Percentiles rank a stretch among this genome's conserved stretches.
Conservation (phyloP, 2,113 vertebrate genomes). For the Hippocampus comes region DNA sequence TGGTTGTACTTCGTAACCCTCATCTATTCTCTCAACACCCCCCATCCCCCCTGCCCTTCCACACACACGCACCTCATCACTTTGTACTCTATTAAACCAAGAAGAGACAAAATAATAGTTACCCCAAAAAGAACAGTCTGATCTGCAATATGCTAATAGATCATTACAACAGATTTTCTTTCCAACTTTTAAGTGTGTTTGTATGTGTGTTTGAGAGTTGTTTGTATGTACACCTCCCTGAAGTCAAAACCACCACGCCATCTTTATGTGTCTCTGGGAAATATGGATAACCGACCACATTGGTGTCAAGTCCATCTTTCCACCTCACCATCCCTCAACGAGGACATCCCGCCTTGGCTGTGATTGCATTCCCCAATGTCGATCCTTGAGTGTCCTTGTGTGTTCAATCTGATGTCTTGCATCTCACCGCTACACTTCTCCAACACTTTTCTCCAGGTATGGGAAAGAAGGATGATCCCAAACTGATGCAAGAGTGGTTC, state of each 20-base stretch:
- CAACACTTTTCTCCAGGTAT: slow-evolving; percentile 78
- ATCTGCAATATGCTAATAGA: slow-evolving; percentile 55
- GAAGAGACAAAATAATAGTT: slow-evolving; percentile 23
- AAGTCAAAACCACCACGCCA: slow-evolving; percentile 55
- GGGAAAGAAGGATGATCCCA: slow-evolving; percentile 98
- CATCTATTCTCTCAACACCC: background rate
- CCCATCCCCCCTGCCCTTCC: no score
- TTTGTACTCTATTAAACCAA: background rate
- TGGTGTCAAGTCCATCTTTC: slow-evolving; percentile 37
- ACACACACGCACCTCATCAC: background rate
- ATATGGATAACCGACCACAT: slow-evolving; percentile 25
- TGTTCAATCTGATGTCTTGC: background rate
- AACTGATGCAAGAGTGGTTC: slow-evolving; percentile 99
- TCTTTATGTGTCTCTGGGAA: slow-evolving; percentile 39
- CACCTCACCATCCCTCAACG: slow-evolving; percentile 48
- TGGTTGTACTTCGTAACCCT: background rate
- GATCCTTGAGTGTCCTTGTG: slow-evolving; percentile 44
- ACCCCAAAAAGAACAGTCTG: slow-evolving; percentile 30
- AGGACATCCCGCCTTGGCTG: slow-evolving; percentile 73
- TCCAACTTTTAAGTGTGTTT: slow-evolving; percentile 7
- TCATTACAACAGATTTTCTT: slow-evolving; percentile 8
- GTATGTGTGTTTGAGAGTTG: slow-evolving; percentile 4
- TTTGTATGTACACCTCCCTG: slow-evolving; percentile 4
- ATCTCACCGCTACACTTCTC: slow-evolving; percentile 34
- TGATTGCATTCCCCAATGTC: slow-evolving; percentile 62